Conservation (phyloP, 2,888 invertebrate species). For the Apoderus coryli region DNA sequence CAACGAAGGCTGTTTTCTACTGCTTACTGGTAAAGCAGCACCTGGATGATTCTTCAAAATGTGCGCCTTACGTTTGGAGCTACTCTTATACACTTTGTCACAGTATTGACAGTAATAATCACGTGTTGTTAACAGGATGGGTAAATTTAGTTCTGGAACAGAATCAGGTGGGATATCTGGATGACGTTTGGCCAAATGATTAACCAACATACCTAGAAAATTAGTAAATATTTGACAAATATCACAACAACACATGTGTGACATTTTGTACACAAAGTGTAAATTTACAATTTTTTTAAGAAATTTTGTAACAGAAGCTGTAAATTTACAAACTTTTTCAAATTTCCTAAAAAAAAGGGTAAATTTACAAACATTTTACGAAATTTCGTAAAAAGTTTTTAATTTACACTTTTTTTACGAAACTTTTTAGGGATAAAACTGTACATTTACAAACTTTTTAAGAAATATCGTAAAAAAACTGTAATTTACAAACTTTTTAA, state of each 20-base stretch:
- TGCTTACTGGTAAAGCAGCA: slow-evolving; percentile 44
- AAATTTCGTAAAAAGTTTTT: too few relatives aligned
- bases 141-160: slow-evolving; percentile 60
- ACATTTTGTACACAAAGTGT: background rate
- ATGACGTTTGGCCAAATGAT: slow-evolving; percentile 70
- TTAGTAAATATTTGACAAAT: background rate
- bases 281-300: too few relatives aligned
- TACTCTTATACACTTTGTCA: slow-evolving; percentile 68
- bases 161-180: slow-evolving; percentile 47
- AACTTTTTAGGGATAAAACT: too few relatives aligned
- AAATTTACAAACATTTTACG: too few relatives aligned
- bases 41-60: slow-evolving; percentile 75
- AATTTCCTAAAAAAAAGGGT: slow-evolving; percentile 1
- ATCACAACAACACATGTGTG: background rate
- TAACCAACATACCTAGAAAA: slow-evolving; percentile 49
- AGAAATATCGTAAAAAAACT: too few relatives aligned
- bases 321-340: too few relatives aligned
- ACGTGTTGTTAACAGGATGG: slow-evolving; percentile 59
- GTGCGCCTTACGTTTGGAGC: slow-evolving; percentile 70
- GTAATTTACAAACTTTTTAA: too few relatives aligned
- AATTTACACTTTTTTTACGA: background rate
- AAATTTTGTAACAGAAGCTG: too few relatives aligned
- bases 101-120: slow-evolving; percentile 78
- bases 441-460: too few relatives aligned
- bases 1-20: slow-evolving; percentile 25